These are phyloP conservation scores for Zosterops pallidus DNA, from an alignment of 2,113 vertebrate genomes.

Conservation along the genomic window DNA sequence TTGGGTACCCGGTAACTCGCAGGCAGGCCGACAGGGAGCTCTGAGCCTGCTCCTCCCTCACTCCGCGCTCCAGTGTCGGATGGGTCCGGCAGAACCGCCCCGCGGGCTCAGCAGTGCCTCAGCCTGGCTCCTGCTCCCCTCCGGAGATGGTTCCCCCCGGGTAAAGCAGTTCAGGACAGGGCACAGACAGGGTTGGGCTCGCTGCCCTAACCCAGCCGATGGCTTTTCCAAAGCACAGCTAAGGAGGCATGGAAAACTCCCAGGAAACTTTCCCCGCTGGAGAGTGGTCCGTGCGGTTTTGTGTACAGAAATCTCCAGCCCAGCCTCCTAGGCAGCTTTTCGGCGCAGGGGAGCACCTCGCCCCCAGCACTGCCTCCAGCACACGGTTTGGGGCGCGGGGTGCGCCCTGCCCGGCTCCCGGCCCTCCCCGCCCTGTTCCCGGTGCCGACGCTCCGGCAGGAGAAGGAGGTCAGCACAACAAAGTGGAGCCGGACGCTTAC, in stretches of 20 bases:
- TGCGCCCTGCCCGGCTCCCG: neutral
- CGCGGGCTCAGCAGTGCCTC: fast-evolving
- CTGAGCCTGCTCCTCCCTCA: neutral
- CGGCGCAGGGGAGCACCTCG: fast-evolving
- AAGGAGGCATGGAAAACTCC: neutral
- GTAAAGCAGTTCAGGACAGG: fast-evolving
- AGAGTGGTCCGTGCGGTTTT: fast-evolving
- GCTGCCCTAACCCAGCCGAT: neutral
- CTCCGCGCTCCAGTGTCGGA: fast-evolving
- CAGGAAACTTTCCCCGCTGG: neutral
- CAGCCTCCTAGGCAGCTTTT: neutral
- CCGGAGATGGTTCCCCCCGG: neutral
- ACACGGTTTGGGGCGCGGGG: fast-evolving
- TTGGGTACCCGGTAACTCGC: fast-evolving
- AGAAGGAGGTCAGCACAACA: neutral
- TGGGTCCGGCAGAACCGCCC: neutral
- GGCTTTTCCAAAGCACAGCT: neutral
- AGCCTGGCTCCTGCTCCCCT: neutral
- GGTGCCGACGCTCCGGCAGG: neutral
- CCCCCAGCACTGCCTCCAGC: fast-evolving
- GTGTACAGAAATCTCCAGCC: neutral
- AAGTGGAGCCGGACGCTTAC: neutral
- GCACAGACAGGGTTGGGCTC: neutral
- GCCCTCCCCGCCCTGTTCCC: neutral
- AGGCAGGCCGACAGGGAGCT: neutral